A percentile compares a stretch with the other conserved stretches of the same genome.
Evolutionary conservation across 2,888 invertebrate genomes (phyloP).

Genomic region (Sturmia bella): DNA sequence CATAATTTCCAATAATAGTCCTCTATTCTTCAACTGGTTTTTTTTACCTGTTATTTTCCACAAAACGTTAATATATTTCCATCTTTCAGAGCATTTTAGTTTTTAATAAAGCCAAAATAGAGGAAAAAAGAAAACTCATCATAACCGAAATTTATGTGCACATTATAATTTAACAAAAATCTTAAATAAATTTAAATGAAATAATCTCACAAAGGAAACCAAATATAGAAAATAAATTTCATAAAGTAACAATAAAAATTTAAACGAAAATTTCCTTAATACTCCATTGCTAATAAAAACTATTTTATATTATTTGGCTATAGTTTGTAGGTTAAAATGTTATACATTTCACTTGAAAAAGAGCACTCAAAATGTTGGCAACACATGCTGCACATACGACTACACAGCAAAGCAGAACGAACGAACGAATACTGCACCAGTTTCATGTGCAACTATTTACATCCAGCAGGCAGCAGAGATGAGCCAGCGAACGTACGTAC

Average conservation of each 20-base stretch:
- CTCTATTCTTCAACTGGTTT: too few relatives aligned
- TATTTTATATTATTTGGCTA: background rate
- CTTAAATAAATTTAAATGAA: slow-evolving; percentile 36
- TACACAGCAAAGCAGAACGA: slow-evolving; percentile 2
- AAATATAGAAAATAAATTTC: background rate
- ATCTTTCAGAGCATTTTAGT: slow-evolving; percentile 14
- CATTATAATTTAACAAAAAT: slow-evolving; percentile 52
- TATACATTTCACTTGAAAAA: slow-evolving; percentile 12
- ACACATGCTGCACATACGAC: slow-evolving; percentile 14
- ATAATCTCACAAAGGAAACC: background rate
- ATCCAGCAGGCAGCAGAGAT: background rate
- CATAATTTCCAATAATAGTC: too few relatives aligned
- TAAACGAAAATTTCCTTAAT: slow-evolving; percentile 23
- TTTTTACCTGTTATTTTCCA: slow-evolving; percentile 7
- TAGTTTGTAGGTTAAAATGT: slow-evolving; percentile 23
- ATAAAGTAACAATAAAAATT: slow-evolving; percentile 32
- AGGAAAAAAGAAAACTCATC: too few relatives aligned
- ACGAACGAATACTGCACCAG: background rate
- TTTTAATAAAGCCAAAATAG: slow-evolving; percentile 17
- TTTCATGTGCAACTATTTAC: slow-evolving; percentile 42
- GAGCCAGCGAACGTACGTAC: background rate
- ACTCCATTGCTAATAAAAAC: slow-evolving; percentile 4
- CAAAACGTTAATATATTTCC: background rate
- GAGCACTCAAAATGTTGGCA: slow-evolving; percentile 19
- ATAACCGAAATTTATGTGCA: slow-evolving; percentile 35